Conservation (phyloP, 2,888 invertebrate species). For the Tachina fera region DNA sequence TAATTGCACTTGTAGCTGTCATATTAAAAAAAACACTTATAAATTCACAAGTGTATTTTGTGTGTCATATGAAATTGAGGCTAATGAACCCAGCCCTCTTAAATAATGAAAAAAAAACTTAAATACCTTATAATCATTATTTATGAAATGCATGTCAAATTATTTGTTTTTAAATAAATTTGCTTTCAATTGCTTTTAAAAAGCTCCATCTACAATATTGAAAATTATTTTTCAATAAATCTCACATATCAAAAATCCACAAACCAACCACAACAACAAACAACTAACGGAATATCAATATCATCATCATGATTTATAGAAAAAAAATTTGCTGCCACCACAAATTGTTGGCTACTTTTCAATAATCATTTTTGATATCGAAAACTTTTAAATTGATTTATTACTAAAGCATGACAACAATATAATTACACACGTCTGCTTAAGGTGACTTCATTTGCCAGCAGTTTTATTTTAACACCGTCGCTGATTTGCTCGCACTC, state of each 20-base stretch:
- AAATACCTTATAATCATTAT: too few species aligned
- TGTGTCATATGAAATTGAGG: too few species aligned
- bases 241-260: background rate
- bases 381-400: conserved; percentile 55
- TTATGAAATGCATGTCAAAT: background rate
- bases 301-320: conserved; percentile 34
- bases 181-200: background rate
- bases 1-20: too few species aligned
- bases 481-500: background rate
- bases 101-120: background rate
- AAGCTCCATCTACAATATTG: background rate
- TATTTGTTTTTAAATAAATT: background rate
- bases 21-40: too few species aligned
- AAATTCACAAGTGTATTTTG: too few species aligned
- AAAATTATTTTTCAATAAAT: background rate
- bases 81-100: too few species aligned
- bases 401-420: conserved; percentile 48
- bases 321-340: background rate
- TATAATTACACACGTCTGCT: conserved; percentile 24
- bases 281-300: background rate
- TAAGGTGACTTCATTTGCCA: conserved; percentile 36
- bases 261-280: background rate
- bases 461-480: conserved; percentile 15
- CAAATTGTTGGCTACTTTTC: conserved; percentile 40
- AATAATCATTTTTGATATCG: conserved; percentile 32